A percentile compares a stretch with the other conserved stretches of the same genome.
These are phyloP conservation scores for Branchipolynoe longqiensis DNA, from an alignment of 2,888 invertebrate genomes.

Conservation along the genomic window DNA sequence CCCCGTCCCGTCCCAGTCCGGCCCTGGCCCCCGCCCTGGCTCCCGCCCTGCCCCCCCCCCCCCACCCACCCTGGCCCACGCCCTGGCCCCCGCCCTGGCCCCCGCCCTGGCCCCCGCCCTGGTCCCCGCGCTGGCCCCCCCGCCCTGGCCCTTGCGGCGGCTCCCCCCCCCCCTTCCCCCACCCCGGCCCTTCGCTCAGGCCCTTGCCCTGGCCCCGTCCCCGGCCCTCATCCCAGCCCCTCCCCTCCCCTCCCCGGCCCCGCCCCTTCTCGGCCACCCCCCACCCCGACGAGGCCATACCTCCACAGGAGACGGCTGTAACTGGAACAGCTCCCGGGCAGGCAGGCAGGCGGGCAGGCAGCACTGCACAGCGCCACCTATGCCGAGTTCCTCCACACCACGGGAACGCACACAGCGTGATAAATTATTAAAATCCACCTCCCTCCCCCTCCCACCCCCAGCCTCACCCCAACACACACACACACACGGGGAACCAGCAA, in stretches of 20 bases:
- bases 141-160: background rate
- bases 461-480: background rate
- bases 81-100: background rate
- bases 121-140: background rate
- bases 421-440: constrained; percentile 43
- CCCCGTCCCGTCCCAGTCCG: background rate
- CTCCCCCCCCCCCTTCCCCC: too few species aligned
- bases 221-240: too few species aligned
- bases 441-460: background rate
- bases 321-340: too few species aligned
- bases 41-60: background rate
- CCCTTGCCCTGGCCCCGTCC: background rate
- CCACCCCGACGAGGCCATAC: too few species aligned
- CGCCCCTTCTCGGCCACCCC: too few species aligned
- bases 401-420: constrained; percentile 1
- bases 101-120: background rate
- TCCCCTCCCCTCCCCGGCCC: too few species aligned
- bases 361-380: background rate
- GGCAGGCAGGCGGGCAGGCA: background rate
- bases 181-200: background rate
- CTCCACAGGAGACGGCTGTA: too few species aligned
- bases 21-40: background rate
- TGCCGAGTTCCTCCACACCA: background rate
- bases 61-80: background rate
- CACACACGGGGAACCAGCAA: background rate